phyloP scores from a whole-genome alignment of 2,888 invertebrate species.

The Ennomos quercinarius region DNA sequence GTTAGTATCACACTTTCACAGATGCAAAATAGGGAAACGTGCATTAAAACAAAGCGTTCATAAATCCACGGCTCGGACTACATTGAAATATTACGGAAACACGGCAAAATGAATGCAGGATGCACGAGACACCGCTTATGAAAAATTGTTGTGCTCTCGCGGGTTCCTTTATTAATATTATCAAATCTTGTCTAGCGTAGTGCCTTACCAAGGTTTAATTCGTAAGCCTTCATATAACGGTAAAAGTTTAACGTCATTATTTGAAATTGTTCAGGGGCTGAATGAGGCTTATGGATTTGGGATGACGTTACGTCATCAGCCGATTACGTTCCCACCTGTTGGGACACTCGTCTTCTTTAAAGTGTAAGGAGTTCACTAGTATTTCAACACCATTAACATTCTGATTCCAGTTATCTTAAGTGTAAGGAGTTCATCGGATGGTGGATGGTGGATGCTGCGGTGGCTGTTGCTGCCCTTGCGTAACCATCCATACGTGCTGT shows the following conservation, averaged over 20 bases:
- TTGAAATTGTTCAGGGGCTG: too few species aligned
- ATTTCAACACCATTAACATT: too few species aligned
- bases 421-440: too few species aligned
- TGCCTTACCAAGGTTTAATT: neutral
- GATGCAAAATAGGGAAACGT: constrained; percentile 44
- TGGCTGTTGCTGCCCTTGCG: too few species aligned
- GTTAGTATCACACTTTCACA: constrained; percentile 41
- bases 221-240: neutral
- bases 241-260: neutral
- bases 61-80: constrained; percentile 27
- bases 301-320: too few species aligned
- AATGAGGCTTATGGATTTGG: too few species aligned
- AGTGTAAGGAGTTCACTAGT: too few species aligned
- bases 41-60: constrained; percentile 47
- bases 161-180: constrained; percentile 12
- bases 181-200: neutral
- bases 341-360: too few species aligned
- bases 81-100: constrained; percentile 32
- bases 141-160: constrained; percentile 3
- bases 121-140: constrained; percentile 17
- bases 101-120: constrained; percentile 22
- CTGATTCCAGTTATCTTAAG: too few species aligned
- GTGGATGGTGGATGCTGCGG: too few species aligned
- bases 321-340: too few species aligned
- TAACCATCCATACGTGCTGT: too few species aligned